A percentile compares a stretch with the other conserved stretches of the same genome.
phyloP scores from a whole-genome alignment of 2,113 vertebrate species.

The Tetrao urogallus region DNA sequence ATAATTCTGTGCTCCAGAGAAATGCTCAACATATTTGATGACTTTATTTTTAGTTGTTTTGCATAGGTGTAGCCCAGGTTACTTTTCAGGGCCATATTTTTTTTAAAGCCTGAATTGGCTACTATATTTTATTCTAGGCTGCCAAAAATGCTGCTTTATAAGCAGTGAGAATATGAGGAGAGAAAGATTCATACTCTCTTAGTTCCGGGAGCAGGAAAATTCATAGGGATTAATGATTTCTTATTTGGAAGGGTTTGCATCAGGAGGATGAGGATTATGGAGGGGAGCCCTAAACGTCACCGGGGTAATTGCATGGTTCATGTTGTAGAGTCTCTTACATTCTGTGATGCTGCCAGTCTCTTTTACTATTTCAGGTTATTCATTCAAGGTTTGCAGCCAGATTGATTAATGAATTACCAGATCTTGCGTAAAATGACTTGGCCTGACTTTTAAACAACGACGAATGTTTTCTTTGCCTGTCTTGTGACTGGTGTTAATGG shows the following conservation, averaged over 20 bases:
- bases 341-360: slow-evolving; percentile 56
- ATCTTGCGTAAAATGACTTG: slow-evolving; percentile 83
- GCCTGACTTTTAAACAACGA: slow-evolving; percentile 79
- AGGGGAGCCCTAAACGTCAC: slow-evolving; percentile 47
- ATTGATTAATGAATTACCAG: slow-evolving; percentile 87
- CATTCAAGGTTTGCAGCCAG: slow-evolving; percentile 78
- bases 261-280: slow-evolving; percentile 17
- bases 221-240: slow-evolving; percentile 68
- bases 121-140: slow-evolving; percentile 7
- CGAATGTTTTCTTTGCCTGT: slow-evolving; percentile 74
- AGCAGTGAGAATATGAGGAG: neutral
- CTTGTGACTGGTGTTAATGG: slow-evolving; percentile 81
- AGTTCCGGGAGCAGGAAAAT: slow-evolving; percentile 49
- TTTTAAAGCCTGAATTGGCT: slow-evolving; percentile 57
- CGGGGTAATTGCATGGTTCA: slow-evolving; percentile 45
- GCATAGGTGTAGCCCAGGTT: neutral
- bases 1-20: neutral
- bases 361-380: slow-evolving; percentile 78
- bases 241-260: slow-evolving; percentile 57
- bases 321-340: slow-evolving; percentile 29
- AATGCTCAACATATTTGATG: neutral
- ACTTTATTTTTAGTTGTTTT: slow-evolving; percentile 38
- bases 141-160: slow-evolving; percentile 46
- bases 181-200: neutral
- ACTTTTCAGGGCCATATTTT: slow-evolving; percentile 11